Evolutionary conservation across 1,140 invertebrate species (phyloP).

Genomic region (Odontomachus brunneus): DNA sequence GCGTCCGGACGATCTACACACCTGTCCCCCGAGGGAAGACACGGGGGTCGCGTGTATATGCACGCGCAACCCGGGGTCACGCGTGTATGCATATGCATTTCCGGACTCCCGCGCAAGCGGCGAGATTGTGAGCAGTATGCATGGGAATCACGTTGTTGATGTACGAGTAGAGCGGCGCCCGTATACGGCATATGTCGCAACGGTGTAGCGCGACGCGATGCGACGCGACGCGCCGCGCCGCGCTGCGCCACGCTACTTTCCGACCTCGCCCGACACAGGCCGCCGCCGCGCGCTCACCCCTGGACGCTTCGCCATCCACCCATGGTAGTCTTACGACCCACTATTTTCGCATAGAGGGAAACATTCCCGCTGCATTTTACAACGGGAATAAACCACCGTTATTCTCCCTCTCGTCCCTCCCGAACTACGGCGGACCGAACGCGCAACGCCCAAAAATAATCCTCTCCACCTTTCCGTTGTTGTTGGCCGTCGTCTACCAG

Average conservation of each 20-base stretch:
- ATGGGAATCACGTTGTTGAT: constrained; percentile 83
- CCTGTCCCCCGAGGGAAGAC: constrained; percentile 16
- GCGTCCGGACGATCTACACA: constrained; percentile 30
- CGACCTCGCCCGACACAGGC: neutral
- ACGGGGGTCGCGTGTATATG: constrained; percentile 23
- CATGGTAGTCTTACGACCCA: constrained; percentile 72
- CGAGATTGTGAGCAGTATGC: constrained; percentile 75
- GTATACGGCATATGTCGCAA: constrained; percentile 75
- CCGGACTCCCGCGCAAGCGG: neutral
- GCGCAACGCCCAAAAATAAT: constrained; percentile 40
- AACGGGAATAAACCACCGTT: constrained; percentile 66
- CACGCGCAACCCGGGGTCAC: constrained; percentile 17
- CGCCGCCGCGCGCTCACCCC: neutral
- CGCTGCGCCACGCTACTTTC: neutral
- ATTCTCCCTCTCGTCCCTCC: constrained; percentile 10
- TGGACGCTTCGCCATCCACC: constrained; percentile 26
- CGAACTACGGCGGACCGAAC: constrained; percentile 3
- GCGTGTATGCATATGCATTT: constrained; percentile 48
- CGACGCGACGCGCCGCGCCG: too few species aligned
- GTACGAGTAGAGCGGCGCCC: constrained; percentile 75
- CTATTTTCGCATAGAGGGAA: constrained; percentile 70
- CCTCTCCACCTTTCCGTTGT: constrained; percentile 26
- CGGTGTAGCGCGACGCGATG: neutral
- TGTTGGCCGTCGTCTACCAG: neutral
- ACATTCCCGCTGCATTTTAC: constrained; percentile 73